These are phyloP conservation scores for Anas flavirostris DNA, from an alignment of 2,797 vertebrate species.

Conservation along the genomic window DNA sequence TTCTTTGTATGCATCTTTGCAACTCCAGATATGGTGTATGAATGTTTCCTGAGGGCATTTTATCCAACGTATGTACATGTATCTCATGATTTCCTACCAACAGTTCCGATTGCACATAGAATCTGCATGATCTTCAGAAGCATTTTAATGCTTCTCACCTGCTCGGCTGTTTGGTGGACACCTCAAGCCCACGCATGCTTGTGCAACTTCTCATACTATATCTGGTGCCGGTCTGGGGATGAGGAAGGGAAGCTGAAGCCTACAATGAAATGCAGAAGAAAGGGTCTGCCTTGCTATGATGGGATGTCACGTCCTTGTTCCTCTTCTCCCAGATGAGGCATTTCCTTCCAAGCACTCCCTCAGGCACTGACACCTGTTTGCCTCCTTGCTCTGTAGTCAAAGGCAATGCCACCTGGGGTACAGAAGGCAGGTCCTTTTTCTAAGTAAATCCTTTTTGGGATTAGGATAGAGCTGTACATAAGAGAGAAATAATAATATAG, in stretches of 20 bases:
- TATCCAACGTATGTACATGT: background rate
- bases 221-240: background rate
- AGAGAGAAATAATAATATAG: background rate
- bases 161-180: background rate
- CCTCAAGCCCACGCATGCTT: background rate
- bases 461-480: background rate
- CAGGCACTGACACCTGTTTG: background rate
- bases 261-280: background rate
- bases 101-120: background rate
- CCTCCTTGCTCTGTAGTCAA: background rate
- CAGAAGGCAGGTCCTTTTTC: background rate
- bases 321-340: background rate
- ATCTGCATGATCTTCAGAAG: background rate
- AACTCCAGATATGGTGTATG: background rate
- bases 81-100: accelerated
- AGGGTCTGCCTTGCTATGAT: background rate
- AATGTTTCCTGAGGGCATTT: background rate
- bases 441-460: background rate
- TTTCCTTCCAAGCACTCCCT: background rate
- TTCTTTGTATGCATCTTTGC: background rate
- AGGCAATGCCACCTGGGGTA: background rate
- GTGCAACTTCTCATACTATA: background rate
- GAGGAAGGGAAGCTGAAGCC: background rate
- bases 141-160: background rate
- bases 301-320: background rate